Evolutionary conservation across 2,113 vertebrate species (phyloP).

Genomic region (Genyomyrus donnyi): DNA sequence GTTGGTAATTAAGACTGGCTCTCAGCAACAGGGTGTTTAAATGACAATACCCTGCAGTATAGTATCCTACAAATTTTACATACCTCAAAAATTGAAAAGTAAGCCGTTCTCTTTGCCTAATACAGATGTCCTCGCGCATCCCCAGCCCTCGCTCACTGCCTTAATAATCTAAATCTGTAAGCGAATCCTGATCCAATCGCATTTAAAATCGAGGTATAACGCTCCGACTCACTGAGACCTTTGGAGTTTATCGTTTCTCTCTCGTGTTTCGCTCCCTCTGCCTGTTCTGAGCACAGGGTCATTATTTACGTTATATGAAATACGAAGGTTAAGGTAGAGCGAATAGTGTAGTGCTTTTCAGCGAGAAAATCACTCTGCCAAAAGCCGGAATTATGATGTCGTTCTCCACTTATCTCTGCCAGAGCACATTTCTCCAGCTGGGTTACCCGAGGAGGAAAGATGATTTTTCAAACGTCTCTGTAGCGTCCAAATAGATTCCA

Average conservation of each 20-base stretch:
- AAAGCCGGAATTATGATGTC: conserved; percentile 8
- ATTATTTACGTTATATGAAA: not conserved
- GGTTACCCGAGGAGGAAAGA: not conserved
- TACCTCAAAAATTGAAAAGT: not conserved
- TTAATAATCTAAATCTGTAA: not conserved
- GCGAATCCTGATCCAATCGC: not conserved
- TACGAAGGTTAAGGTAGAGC: not conserved
- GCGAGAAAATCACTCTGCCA: not conserved
- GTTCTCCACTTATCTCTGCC: not conserved
- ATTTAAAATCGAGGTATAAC: not conserved
- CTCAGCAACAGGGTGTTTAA: not conserved
- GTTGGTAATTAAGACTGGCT: not conserved
- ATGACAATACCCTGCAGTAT: not conserved
- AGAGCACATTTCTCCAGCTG: not conserved
- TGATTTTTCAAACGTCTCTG: not conserved
- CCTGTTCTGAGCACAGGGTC: not conserved
- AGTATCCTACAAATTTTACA: not conserved
- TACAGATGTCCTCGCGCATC: not conserved
- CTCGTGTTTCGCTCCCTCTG: not conserved
- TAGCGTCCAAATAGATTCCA: not conserved
- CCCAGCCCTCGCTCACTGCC: not conserved
- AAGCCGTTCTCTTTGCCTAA: not conserved
- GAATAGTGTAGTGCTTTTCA: not conserved
- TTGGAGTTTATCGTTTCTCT: not conserved
- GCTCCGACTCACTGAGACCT: too few species aligned